Evolutionary conservation across 2,797 vertebrate genomes (phyloP).

Genomic region (Bradypodion pumilum): DNA sequence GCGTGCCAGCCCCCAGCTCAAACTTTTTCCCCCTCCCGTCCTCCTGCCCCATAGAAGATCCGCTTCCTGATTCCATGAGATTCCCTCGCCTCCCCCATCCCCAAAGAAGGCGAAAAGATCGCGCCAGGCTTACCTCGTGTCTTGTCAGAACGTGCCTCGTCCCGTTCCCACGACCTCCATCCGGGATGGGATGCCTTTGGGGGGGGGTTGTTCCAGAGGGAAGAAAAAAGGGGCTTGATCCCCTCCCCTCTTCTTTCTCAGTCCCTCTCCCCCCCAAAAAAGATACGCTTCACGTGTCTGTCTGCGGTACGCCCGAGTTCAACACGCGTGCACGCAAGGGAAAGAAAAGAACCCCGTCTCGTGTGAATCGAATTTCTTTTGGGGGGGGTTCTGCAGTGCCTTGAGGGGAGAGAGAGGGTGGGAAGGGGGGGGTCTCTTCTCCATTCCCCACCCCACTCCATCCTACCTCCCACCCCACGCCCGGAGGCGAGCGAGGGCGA

Average conservation of each 20-base stretch:
- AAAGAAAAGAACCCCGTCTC: not conserved
- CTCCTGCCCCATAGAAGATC: not conserved
- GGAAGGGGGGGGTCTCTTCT: not conserved
- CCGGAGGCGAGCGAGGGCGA: not conserved
- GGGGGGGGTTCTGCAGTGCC: not conserved
- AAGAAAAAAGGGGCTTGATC: no score
- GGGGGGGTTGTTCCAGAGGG: not conserved
- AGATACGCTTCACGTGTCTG: no score
- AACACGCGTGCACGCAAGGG: not conserved
- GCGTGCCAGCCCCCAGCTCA: not conserved
- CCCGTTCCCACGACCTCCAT: not conserved
- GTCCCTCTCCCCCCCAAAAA: not conserved
- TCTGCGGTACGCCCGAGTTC: not conserved
- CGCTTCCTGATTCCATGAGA: not conserved
- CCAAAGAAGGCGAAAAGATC: not conserved
- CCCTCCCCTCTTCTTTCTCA: no score
- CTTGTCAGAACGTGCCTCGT: not conserved
- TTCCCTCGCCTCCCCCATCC: no score
- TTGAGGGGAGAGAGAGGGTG: not conserved
- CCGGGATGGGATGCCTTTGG: not conserved
- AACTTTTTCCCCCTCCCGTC: not conserved
- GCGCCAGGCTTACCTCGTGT: not conserved
- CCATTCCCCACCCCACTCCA: no score
- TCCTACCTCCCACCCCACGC: conserved; percentile 46
- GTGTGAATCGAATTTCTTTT: not conserved